A percentile compares a stretch with the other conserved stretches of the same genome.
Evolutionary conservation across 2,113 vertebrate species (phyloP).

Genomic region (Hippocampus comes): DNA sequence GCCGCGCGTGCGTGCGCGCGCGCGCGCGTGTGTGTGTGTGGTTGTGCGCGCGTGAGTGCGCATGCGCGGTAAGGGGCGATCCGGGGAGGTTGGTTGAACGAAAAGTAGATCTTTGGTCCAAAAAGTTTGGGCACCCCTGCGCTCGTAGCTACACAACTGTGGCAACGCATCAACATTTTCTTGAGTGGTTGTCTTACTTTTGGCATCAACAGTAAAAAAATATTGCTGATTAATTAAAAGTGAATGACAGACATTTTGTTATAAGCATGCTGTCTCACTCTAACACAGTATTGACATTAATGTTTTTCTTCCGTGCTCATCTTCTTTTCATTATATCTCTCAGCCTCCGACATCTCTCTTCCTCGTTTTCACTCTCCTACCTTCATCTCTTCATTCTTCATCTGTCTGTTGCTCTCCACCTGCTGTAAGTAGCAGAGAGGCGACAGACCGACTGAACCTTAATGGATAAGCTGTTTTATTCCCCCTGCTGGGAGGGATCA

Average conservation of each 20-base stretch:
- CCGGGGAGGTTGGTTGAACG: no score
- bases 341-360: neutral
- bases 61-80: no score
- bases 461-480: slow-evolving; percentile 48
- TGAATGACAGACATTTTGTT: neutral
- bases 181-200: no score
- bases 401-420: slow-evolving; percentile 15
- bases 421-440: slow-evolving; percentile 23
- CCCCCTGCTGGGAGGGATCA: slow-evolving; percentile 35
- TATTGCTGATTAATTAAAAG: neutral
- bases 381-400: slow-evolving; percentile 15
- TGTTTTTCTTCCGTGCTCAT: neutral
- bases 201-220: no score
- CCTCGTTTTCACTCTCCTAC: neutral
- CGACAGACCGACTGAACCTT: slow-evolving; percentile 35
- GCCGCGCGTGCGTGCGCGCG: no score
- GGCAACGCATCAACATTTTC: no score
- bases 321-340: neutral
- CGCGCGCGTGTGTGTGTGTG: no score
- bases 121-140: no score
- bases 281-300: neutral
- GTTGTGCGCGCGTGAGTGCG: no score
- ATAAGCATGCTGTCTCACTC: neutral
- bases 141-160: no score
- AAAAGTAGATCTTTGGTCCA: no score